Evolutionary conservation across 2,797 vertebrate species (phyloP).

Genomic region (Macropodus opercularis): DNA sequence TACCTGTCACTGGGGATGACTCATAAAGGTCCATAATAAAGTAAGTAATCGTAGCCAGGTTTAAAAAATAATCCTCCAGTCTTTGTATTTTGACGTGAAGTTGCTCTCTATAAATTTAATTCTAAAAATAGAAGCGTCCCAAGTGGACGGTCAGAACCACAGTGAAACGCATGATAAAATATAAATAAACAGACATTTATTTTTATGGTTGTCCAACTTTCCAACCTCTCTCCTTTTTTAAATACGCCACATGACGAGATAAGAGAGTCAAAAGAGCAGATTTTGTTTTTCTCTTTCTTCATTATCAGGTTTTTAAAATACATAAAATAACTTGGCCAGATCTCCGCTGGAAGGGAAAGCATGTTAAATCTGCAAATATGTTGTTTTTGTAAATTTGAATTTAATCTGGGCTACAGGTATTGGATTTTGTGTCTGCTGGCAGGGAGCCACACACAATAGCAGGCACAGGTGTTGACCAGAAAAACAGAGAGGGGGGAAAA

Average conservation of each 20-base stretch:
- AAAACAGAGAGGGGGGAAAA: conserved; percentile 7
- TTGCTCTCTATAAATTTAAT: not conserved
- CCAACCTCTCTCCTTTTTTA: not conserved
- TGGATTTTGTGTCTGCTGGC: conserved; percentile 65
- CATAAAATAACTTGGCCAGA: conserved; percentile 22
- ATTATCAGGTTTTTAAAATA: conserved; percentile 19
- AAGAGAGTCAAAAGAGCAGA: not conserved
- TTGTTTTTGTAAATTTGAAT: conserved; percentile 63
- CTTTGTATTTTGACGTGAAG: not conserved
- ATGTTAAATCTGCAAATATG: conserved; percentile 47
- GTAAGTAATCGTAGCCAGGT: too few species aligned
- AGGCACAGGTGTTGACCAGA: conserved; percentile 74
- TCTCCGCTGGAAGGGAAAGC: conserved; percentile 17
- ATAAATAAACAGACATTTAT: not conserved
- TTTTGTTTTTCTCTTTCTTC: conserved; percentile 2
- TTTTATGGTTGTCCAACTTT: not conserved
- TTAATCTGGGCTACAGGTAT: conserved; percentile 67
- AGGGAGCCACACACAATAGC: conserved; percentile 63
- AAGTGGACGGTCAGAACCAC: not conserved
- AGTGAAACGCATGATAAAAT: not conserved
- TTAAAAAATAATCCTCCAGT: not conserved
- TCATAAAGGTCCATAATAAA: not conserved
- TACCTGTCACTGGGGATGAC: not conserved
- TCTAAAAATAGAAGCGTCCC: too few species aligned
- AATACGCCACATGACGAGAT: not conserved